A percentile compares a stretch with the other conserved stretches of the same genome.
These are phyloP conservation scores for Aphodius sticticus DNA, from an alignment of 2,888 invertebrate genomes.

Conservation along the genomic window DNA sequence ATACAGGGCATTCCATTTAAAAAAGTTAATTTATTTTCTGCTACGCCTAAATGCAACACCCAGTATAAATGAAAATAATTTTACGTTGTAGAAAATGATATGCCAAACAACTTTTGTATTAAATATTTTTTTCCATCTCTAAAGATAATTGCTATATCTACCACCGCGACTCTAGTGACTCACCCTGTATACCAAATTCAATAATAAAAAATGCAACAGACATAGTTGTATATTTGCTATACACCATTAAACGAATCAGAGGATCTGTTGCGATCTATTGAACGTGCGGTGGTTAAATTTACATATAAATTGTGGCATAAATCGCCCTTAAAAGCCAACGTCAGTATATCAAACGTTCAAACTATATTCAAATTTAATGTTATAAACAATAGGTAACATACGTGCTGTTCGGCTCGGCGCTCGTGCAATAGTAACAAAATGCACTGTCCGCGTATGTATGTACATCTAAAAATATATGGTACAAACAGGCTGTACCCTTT, in stretches of 20 bases:
- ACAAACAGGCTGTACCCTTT: constrained; percentile 30
- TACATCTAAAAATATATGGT: constrained; percentile 24
- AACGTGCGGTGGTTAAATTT: constrained; percentile 21
- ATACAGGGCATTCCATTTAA: too few species aligned
- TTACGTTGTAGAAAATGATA: too few species aligned
- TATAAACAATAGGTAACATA: constrained; percentile 30
- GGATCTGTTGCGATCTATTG: neutral
- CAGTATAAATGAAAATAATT: too few species aligned
- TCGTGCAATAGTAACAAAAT: constrained; percentile 7
- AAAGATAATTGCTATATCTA: too few species aligned
- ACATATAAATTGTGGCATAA: constrained; percentile 35
- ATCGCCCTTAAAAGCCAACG: constrained; percentile 30
- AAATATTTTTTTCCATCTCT: too few species aligned
- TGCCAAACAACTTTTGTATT: too few species aligned
- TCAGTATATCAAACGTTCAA: constrained; percentile 34
- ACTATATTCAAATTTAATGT: constrained; percentile 34
- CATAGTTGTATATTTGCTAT: neutral
- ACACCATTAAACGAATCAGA: neutral
- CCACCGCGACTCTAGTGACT: too few species aligned
- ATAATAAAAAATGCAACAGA: neutral
- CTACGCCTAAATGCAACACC: too few species aligned
- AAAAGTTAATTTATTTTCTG: too few species aligned
- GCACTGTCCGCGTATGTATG: constrained; percentile 15
- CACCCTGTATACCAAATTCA: too few species aligned
- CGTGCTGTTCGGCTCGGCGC: constrained; percentile 7